phyloP scores from a whole-genome alignment of 2,797 vertebrate species.

The Lithobates sylvaticus region DNA sequence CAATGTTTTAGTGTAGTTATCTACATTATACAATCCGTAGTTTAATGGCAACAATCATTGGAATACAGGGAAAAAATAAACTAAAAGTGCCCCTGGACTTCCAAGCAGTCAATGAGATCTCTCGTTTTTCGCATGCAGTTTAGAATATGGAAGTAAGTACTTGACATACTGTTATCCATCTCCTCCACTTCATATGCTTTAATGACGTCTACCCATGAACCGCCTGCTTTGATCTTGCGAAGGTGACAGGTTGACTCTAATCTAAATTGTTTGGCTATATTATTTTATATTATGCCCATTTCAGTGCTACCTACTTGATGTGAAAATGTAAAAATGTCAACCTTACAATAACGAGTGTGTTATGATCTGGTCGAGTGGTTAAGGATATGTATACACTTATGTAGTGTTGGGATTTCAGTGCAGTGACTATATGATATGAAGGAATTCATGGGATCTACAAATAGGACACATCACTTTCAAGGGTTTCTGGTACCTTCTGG shows the following conservation, averaged over 20 bases:
- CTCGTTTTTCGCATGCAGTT: neutral
- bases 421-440: neutral
- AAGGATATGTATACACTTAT: neutral
- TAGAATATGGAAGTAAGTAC: neutral
- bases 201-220: neutral
- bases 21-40: no score
- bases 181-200: neutral
- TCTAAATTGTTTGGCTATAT: neutral
- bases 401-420: neutral
- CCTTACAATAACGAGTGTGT: neutral
- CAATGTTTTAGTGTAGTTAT: no score
- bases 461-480: no score
- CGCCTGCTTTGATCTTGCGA: neutral
- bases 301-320: constrained; percentile 34
- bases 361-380: constrained; percentile 13
- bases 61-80: no score
- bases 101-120: neutral
- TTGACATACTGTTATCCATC: neutral
- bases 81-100: no score
- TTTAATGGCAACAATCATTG: no score
- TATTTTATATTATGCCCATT: neutral
- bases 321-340: neutral
- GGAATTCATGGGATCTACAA: no score
- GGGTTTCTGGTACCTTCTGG: neutral
- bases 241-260: neutral